phyloP scores from a whole-genome alignment of 2,113 vertebrate genomes.

The Equus quagga region DNA sequence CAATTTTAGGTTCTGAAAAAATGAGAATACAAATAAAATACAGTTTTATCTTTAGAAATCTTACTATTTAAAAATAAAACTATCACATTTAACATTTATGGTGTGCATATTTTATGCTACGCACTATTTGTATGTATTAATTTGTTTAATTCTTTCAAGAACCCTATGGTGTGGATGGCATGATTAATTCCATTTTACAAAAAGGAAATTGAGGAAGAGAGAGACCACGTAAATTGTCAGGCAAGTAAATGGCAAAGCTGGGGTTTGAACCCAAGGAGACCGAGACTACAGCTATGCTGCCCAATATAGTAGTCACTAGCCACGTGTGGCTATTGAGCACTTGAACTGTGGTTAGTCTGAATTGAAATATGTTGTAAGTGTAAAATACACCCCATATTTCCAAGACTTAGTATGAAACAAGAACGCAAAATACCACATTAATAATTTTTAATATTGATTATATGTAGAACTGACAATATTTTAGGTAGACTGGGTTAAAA shows the following conservation, averaged over 20 bases:
- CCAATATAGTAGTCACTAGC: not conserved
- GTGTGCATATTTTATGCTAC: not conserved
- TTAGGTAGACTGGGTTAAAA: not conserved
- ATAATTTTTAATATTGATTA: slow-evolving; percentile 24
- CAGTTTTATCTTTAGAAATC: not conserved
- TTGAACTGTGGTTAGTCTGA: not conserved
- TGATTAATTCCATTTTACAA: not conserved
- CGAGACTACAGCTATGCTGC: not conserved
- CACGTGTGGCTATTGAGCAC: not conserved
- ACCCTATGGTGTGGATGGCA: not conserved
- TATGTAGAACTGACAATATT: not conserved
- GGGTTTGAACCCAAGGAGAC: not conserved
- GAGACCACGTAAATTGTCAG: not conserved
- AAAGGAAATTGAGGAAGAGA: not conserved
- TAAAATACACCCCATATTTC: not conserved
- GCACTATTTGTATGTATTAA: not conserved
- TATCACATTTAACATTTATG: not conserved
- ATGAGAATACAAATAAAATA: not conserved
- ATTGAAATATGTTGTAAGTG: not conserved
- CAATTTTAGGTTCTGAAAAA: not conserved
- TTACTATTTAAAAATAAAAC: not conserved
- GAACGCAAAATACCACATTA: not conserved
- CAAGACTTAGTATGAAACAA: not conserved
- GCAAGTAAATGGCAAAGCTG: not conserved
- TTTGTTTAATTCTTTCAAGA: not conserved